Conservation (phyloP, 2,888 invertebrate genomes). For the Philereme vetulata region DNA sequence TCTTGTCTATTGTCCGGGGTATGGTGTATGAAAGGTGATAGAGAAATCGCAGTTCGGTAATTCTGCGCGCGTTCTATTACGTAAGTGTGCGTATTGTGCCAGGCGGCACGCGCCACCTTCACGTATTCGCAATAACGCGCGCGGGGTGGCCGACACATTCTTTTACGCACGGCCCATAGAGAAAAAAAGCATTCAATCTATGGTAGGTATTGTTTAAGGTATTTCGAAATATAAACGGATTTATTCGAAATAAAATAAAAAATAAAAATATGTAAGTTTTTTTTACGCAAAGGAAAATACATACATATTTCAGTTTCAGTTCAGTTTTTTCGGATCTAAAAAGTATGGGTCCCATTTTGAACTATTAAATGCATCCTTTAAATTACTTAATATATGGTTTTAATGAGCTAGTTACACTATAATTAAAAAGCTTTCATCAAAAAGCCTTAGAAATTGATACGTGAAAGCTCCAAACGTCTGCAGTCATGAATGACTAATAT, state of each 20-base stretch:
- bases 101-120: constrained; percentile 69
- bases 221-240: constrained; percentile 10
- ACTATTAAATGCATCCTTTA: too few species aligned
- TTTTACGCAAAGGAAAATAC: too few species aligned
- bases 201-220: constrained; percentile 25
- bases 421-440: constrained; percentile 10
- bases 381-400: too few species aligned
- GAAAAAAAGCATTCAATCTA: constrained; percentile 48
- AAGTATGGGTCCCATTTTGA: too few species aligned
- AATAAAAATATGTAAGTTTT: background rate
- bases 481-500: constrained; percentile 34
- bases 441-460: constrained; percentile 8
- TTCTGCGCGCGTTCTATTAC: constrained; percentile 75
- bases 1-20: constrained; percentile 60
- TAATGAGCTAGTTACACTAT: background rate
- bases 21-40: constrained; percentile 68
- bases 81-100: constrained; percentile 65
- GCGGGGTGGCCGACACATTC: constrained; percentile 76
- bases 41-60: constrained; percentile 76
- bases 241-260: background rate
- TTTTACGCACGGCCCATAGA: constrained; percentile 57
- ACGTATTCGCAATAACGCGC: constrained; percentile 66
- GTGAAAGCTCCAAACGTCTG: constrained; percentile 29
- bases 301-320: too few species aligned
- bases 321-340: too few species aligned